Conservation (phyloP, 2,888 invertebrate species). For the Gymnocheta viridis region DNA sequence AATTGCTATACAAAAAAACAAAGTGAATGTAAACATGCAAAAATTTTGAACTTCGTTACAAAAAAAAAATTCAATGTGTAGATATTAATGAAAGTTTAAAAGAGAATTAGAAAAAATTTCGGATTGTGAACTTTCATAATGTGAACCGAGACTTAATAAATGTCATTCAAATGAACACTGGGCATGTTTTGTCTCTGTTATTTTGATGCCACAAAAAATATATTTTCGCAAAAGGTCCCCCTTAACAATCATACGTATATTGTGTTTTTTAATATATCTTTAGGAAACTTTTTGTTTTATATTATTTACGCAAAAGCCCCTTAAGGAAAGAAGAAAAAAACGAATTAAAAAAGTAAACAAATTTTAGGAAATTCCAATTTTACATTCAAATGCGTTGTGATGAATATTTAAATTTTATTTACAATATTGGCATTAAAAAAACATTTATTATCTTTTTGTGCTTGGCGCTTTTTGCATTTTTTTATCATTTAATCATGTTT, state of each 20-base stretch:
- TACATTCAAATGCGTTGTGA: conserved; percentile 40
- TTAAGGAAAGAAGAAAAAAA: background rate
- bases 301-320: conserved; percentile 22
- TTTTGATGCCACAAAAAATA: too few species aligned
- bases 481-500: conserved; percentile 35
- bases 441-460: conserved; percentile 19
- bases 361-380: conserved; percentile 55
- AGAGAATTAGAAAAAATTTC: too few species aligned
- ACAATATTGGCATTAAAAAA: conserved; percentile 11
- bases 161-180: too few species aligned
- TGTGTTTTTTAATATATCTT: background rate
- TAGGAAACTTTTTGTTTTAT: background rate
- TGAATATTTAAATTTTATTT: conserved; percentile 44
- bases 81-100: too few species aligned
- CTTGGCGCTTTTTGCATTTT: background rate
- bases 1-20: too few species aligned
- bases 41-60: too few species aligned
- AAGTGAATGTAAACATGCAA: too few species aligned
- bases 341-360: background rate
- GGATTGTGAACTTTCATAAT: too few species aligned
- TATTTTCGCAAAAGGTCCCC: background rate
- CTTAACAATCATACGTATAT: background rate
- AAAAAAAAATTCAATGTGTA: too few species aligned
- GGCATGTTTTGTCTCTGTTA: too few species aligned
- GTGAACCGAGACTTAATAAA: too few species aligned